A percentile compares a stretch with the other conserved stretches of the same genome.
phyloP scores from a whole-genome alignment of 2,113 vertebrate species.

The Proterorhinus semilunaris region DNA sequence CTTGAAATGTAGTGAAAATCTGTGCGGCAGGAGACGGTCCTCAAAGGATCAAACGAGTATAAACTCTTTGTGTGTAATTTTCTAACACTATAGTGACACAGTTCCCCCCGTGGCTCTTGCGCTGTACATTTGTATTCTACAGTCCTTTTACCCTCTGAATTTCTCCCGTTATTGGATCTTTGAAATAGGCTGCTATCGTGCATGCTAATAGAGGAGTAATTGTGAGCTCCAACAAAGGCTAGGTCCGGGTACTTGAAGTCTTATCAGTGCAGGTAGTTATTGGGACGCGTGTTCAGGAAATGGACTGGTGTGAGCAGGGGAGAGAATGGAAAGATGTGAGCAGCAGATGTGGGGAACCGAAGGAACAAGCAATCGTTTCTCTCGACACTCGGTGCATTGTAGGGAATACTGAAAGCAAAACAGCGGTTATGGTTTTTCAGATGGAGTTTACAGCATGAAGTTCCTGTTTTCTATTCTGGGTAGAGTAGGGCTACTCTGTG shows the following conservation, averaged over 20 bases:
- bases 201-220: conserved; percentile 45
- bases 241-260: conserved; percentile 15
- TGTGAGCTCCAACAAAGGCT: conserved; percentile 44
- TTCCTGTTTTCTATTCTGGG: too few species aligned
- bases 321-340: conserved; percentile 6
- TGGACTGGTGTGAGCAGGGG: conserved; percentile 2
- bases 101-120: not conserved
- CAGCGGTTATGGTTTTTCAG: not conserved
- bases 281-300: conserved; percentile 11
- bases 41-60: too few species aligned
- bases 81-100: not conserved
- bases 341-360: not conserved
- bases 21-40: too few species aligned
- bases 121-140: not conserved
- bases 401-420: not conserved
- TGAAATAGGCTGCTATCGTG: conserved; percentile 31
- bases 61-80: not conserved
- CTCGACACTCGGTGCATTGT: not conserved
- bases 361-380: conserved; percentile 2
- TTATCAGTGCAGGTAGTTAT: conserved; percentile 35
- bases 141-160: conserved; percentile 3
- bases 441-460: not conserved
- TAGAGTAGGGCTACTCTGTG: too few species aligned
- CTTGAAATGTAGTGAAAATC: too few species aligned
- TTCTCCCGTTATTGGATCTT: conserved; percentile 16